A percentile compares a stretch with the other conserved stretches of the same genome.
Evolutionary conservation across 1,140 invertebrate genomes (phyloP).

Genomic region (Sitobion miscanthi): DNA sequence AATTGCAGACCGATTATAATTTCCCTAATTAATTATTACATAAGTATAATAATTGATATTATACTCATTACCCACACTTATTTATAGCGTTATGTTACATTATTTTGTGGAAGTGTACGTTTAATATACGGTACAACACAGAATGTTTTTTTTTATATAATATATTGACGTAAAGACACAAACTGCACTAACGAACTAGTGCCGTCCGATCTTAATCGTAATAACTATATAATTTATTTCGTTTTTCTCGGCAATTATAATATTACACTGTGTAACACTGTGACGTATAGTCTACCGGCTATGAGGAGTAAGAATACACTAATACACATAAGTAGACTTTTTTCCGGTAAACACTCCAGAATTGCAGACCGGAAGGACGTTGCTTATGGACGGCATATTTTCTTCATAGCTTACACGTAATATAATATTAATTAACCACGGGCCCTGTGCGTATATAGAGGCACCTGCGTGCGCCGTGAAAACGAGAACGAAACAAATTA

Average conservation of each 20-base stretch:
- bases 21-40: background rate
- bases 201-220: background rate
- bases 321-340: background rate
- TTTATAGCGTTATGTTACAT: background rate
- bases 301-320: background rate
- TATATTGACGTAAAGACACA: background rate
- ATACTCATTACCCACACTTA: too few relatives aligned
- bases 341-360: background rate
- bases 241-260: background rate
- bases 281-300: background rate
- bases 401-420: background rate
- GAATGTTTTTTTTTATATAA: background rate
- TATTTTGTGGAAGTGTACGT: background rate
- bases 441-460: background rate
- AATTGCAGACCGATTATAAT: background rate
- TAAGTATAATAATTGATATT: too few relatives aligned
- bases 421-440: background rate
- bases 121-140: background rate
- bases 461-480: background rate
- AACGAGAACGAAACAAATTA: conserved; percentile 1
- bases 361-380: background rate
- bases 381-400: background rate
- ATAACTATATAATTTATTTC: conserved; percentile 7
- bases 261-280: background rate
- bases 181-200: background rate